Conservation (phyloP, 2,888 invertebrate species). For the Nomada hirtipes region DNA sequence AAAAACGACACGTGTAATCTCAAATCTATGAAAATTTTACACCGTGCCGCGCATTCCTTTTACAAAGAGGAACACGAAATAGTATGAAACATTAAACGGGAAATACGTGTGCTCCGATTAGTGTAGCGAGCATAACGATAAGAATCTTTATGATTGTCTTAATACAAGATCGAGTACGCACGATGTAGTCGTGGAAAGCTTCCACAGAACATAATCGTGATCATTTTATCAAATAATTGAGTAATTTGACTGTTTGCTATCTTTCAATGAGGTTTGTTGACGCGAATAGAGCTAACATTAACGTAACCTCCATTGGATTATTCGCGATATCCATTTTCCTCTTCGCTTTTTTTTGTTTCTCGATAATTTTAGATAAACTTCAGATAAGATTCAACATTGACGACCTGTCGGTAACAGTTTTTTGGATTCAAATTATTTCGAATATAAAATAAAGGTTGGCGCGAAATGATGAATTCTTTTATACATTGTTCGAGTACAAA, state of each 20-base stretch:
- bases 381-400: conserved; percentile 13
- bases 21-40: background rate
- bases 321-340: conserved; percentile 10
- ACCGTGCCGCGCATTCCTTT: no score
- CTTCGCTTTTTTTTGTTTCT: background rate
- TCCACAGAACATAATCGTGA: conserved; percentile 46
- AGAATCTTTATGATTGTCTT: conserved; percentile 30
- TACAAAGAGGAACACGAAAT: background rate
- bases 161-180: conserved; percentile 9
- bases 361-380: no score
- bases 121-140: conserved; percentile 35
- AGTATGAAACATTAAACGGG: background rate
- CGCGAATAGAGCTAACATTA: conserved; percentile 19
- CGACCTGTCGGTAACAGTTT: background rate
- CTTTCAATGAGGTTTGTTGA: conserved; percentile 26
- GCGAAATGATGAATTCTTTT: no score
- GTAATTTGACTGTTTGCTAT: conserved; percentile 48
- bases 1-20: conserved; percentile 3
- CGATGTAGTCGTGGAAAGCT: conserved; percentile 47
- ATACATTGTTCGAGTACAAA: no score
- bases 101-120: conserved; percentile 29
- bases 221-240: conserved; percentile 35
- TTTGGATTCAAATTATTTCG: no score
- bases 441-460: no score
- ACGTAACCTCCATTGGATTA: background rate